Conservation (phyloP, 2,888 invertebrate genomes). For the Spodoptera littoralis region DNA sequence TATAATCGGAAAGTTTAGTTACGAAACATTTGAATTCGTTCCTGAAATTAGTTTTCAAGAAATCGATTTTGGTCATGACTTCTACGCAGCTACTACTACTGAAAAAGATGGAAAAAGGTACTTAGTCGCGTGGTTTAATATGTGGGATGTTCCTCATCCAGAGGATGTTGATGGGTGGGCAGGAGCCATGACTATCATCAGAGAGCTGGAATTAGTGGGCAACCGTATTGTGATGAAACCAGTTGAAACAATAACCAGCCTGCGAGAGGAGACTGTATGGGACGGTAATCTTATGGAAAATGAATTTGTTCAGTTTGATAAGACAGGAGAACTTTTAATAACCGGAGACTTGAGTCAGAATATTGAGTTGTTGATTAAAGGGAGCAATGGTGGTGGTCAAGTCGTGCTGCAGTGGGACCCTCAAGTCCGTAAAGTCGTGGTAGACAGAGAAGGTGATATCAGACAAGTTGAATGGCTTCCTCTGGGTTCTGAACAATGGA, state of each 20-base stretch:
- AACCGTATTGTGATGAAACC: slow-evolving; percentile 78
- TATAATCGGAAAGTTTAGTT: slow-evolving; percentile 83
- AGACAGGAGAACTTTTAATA: slow-evolving; percentile 76
- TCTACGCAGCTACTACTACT: slow-evolving; percentile 82
- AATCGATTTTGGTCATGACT: slow-evolving; percentile 83
- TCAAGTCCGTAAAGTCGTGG: slow-evolving; percentile 68
- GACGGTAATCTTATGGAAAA: slow-evolving; percentile 61
- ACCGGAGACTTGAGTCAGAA: slow-evolving; percentile 65
- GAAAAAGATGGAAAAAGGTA: slow-evolving; percentile 76
- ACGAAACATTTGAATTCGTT: slow-evolving; percentile 77
- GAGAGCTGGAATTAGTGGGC: slow-evolving; percentile 73
- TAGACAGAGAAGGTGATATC: slow-evolving; percentile 75
- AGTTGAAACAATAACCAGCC: slow-evolving; percentile 65
- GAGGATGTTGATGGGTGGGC: slow-evolving; percentile 83
- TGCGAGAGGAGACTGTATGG: slow-evolving; percentile 66
- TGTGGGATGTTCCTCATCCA: slow-evolving; percentile 79
- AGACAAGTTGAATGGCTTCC: slow-evolving; percentile 81
- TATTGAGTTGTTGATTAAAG: slow-evolving; percentile 72
- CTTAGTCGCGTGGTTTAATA: slow-evolving; percentile 80
- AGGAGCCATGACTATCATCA: slow-evolving; percentile 79
- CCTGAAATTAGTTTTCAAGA: slow-evolving; percentile 79
- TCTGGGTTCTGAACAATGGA: slow-evolving; percentile 67
- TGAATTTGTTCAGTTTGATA: slow-evolving; percentile 64
- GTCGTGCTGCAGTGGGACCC: slow-evolving; percentile 73
- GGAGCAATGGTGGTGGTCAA: slow-evolving; percentile 71